A percentile compares a stretch with the other conserved stretches of the same genome.
Evolutionary conservation across 2,888 invertebrate genomes (phyloP).

Genomic region (Amitus sp.): DNA sequence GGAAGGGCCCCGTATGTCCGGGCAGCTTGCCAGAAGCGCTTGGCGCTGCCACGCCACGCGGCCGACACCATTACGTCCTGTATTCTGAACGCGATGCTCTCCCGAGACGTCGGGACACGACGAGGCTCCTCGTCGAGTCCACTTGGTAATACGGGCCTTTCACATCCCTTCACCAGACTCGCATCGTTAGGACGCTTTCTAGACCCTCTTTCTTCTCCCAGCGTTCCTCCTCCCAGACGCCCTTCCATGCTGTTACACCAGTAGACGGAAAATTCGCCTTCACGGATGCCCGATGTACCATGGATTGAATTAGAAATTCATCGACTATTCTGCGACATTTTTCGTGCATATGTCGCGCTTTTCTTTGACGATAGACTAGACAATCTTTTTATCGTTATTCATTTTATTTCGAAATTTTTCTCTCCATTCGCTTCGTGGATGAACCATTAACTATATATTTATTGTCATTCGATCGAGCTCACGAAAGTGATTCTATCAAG

Average conservation of each 20-base stretch:
- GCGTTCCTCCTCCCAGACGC: constrained; percentile 18
- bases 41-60: constrained; percentile 50
- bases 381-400: not conserved
- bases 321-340: constrained; percentile 13
- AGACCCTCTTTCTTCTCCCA: constrained; percentile 39
- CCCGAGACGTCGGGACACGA: constrained; percentile 51
- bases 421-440: no score
- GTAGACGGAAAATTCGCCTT: constrained; percentile 39
- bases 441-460: not conserved
- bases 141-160: constrained; percentile 60
- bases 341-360: constrained; percentile 1
- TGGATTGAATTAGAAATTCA: constrained; percentile 36
- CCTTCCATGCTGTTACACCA: constrained; percentile 18
- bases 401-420: no score
- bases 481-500: no score
- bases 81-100: constrained; percentile 55
- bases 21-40: constrained; percentile 60
- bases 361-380: not conserved
- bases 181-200: constrained; percentile 59
- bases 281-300: constrained; percentile 34
- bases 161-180: constrained; percentile 40
- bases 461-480: no score
- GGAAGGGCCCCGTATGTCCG: constrained; percentile 57
- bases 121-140: constrained; percentile 58
- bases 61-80: constrained; percentile 61